Evolutionary conservation across 1,140 invertebrate species (phyloP), one percentile per base, ranked within the genome.

Genomic region (Planococcus citri): DNA sequence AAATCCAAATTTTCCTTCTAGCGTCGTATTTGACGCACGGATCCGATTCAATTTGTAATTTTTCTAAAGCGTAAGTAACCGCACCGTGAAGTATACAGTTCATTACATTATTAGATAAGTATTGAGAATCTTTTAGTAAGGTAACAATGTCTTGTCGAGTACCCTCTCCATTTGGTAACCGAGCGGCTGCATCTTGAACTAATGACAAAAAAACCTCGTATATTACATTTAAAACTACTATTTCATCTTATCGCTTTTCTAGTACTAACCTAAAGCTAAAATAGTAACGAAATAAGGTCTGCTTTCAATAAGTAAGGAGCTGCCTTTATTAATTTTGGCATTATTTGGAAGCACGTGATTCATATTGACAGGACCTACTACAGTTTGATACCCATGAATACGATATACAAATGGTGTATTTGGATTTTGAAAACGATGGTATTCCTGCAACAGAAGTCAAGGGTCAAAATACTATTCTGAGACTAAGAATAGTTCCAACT

Each of bases 121-220:
- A 95, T 75, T 94, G 91, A 0, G 91, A 94, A 75, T 91, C 89
- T 76, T 89, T 88, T 4, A 92, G 75, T 57, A 92, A 78, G 74
- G 90, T 87, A 78, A 89, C 90, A 73, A 97, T 94, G 75, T 97
- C 93, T 3, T 88, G 86, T 27, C 93, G 79, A 0, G 94, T 95
- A 24, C 95, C 94, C 81, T 97, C 92, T 0, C 94, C 94, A 78
- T 93, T 96, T 0, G 95, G 94, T 70, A 97, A 80, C 58, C 95
- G 80, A 0, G 95, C 93, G 0, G 93, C 91, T 2, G 94, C 92
- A 82, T 97, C 94, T 51, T 94, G 80, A 10, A 97, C 92, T 83
- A n/a, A n/a, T n/a, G 73, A 67, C 77, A 74, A 72, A 21, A 58
- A 17, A 70, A 57, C 8, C 21, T 8, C 29, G 29, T 25, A n/a